A percentile compares a stretch with the other conserved stretches of the same genome.
Conservation (phyloP, 2,113 vertebrate species). For the Solenodon paradoxus region DNA sequence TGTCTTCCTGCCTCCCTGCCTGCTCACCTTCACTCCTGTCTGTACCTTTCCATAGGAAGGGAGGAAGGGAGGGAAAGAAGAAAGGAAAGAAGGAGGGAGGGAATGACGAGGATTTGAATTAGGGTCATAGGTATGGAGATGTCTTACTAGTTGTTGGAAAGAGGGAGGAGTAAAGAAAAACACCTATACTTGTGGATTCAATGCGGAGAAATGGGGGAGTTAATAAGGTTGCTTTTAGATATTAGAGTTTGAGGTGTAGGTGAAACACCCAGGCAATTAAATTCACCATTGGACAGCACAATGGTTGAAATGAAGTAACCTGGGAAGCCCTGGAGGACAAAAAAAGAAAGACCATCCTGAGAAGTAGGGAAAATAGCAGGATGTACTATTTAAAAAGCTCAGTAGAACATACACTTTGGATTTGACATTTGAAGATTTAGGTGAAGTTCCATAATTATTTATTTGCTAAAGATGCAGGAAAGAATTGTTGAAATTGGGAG, state of each 20-base stretch:
- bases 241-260: background rate
- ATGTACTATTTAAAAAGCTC: background rate
- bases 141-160: background rate
- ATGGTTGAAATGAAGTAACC: background rate
- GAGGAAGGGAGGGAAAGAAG: no score
- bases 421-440: background rate
- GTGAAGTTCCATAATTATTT: background rate
- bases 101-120: background rate
- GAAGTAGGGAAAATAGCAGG: background rate
- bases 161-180: background rate
- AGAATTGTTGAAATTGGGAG: background rate
- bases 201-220: background rate
- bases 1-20: no score
- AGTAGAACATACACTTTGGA: background rate
- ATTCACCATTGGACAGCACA: background rate
- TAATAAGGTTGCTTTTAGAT: background rate
- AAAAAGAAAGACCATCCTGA: background rate
- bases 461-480: background rate
- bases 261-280: background rate
- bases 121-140: background rate
- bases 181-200: background rate
- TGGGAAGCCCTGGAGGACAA: background rate
- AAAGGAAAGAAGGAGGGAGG: no score
- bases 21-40: no score
- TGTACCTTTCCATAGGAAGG: no score